Evolutionary conservation across 2,888 invertebrate genomes (phyloP), one percentile per base, ranked within the genome.

Genomic region (Lymantria monacha): DNA sequence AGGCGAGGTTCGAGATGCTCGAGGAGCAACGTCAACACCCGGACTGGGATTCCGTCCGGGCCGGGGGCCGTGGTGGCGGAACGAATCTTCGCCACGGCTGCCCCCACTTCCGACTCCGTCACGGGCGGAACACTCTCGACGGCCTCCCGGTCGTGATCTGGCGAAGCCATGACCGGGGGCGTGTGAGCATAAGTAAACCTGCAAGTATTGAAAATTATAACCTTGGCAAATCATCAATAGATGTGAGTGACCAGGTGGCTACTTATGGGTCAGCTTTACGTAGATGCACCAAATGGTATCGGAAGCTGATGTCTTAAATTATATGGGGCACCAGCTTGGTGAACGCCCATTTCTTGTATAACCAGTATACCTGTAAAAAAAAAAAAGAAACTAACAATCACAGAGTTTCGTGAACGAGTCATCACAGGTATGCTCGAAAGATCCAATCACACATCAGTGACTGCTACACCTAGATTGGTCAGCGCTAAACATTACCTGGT

Each of bases 291-390:
- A 53, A 53, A 49, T 53, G 48, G 44, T 53, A 47, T 36, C 30
- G 49, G 7, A 53, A 49, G 30, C 43, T 49, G n/a, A 15, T 38
- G 7, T 30, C 49, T 30, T 49, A 49, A 44, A 41, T 53, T 10
- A 43, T 53, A 44, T 49, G 49, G 49, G 53, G 53, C n/a, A 55
- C 53, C 3, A 55, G 55, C 41, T 42, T 58, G 37, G 55, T 58
- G 14, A 59, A 55, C 38, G 55, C 51, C 40, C 46, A 53, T 49
- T 53, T 48, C 31, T 10, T 53, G 11, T 51, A 56, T 40, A 56
- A 56, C 38, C 13, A 48, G 14, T 57, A 47, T 53, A 33, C 33
- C 10, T 10, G 1, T 10, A 33, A 33, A 22, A 22, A 22, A 5
- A 33, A 33, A 33, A 22, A 22, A 22, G 22, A 33, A 33, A 33